Evolutionary conservation across 2,888 invertebrate genomes (phyloP), one percentile per base, ranked within the genome.

Genomic region (Protodeltote pygarga): DNA sequence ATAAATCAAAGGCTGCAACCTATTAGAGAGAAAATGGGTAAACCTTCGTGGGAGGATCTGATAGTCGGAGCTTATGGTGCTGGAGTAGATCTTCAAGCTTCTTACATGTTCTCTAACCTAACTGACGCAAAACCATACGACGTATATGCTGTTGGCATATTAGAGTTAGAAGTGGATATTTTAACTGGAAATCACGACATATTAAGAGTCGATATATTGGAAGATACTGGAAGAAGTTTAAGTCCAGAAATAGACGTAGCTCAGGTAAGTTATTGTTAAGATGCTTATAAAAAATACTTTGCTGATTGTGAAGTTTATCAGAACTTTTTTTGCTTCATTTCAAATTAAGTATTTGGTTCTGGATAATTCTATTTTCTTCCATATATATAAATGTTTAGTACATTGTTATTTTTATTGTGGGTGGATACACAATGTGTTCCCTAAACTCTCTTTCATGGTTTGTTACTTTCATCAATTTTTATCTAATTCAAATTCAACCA

Each of bases 81-180:
- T 28, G 89, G 93, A 29, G 78, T 95, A 3, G 93, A 94, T 71
- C 83, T 96, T 11, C 93, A 93, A 64, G 94, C 94, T 8, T 92
- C 90, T 13, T 93, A 94, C 71, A 89, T 93, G 92, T 94, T 83
- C 63, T 86, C 91, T 8, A 50, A 71, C 0, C 6, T 25, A 1
- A 84, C 84, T n/a, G 93, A 93, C 27, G 82, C 79, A 16, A 88
- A 93, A 16, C 68, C 87, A 0, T 96, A 96, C 69, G 79, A 89
- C 20, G 93, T 96, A 23, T 96, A 94, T 69, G 95, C 94, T 0
- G 90, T 94, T 0, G 86, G 93, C 1, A 91, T 94, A 1, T 80
- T 94, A 2, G 97, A 97, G 83, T 93, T 96, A 0, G 96, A 97
- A 82, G 80, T 97, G 0, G 97, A 97, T 75, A 85, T 96, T 10